Percentiles rank a stretch among this genome's conserved stretches.
Conservation (phyloP, 2,888 invertebrate species). For the Heteropelma amictum region DNA sequence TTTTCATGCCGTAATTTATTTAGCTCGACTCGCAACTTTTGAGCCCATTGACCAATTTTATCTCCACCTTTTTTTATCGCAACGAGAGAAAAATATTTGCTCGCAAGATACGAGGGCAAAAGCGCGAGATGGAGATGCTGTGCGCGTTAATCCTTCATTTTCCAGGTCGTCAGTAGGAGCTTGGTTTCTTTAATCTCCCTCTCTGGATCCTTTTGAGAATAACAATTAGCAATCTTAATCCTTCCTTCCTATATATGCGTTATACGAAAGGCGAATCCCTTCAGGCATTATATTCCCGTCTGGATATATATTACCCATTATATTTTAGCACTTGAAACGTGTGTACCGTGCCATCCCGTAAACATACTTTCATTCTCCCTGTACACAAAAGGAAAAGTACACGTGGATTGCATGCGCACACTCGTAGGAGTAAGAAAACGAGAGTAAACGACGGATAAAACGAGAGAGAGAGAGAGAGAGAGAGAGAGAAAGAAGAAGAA, state of each 20-base stretch:
- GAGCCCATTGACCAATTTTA: too few species aligned
- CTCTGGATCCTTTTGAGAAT: slow-evolving; percentile 68
- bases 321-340: slow-evolving; percentile 64
- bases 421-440: slow-evolving; percentile 21
- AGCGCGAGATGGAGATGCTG: slow-evolving; percentile 1
- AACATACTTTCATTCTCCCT: slow-evolving; percentile 68
- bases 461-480: neutral
- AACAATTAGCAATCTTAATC: slow-evolving; percentile 75
- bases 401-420: slow-evolving; percentile 17
- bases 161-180: slow-evolving; percentile 57
- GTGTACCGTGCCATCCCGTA: slow-evolving; percentile 61
- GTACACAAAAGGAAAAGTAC: slow-evolving; percentile 46
- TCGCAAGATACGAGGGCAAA: neutral
- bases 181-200: slow-evolving; percentile 38
- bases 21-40: neutral
- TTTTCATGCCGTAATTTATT: too few species aligned
- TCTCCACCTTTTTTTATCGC: too few species aligned
- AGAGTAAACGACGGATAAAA: slow-evolving; percentile 11
- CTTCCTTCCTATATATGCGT: slow-evolving; percentile 57
- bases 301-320: slow-evolving; percentile 61
- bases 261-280: slow-evolving; percentile 48
- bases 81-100: slow-evolving; percentile 15
- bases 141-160: slow-evolving; percentile 70
- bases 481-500: slow-evolving; percentile 40
- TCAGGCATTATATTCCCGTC: slow-evolving; percentile 15